Percentiles rank a stretch among this genome's conserved stretches.
Evolutionary conservation across 2,113 vertebrate genomes (phyloP).

Genomic region (Myotis brandtii): DNA sequence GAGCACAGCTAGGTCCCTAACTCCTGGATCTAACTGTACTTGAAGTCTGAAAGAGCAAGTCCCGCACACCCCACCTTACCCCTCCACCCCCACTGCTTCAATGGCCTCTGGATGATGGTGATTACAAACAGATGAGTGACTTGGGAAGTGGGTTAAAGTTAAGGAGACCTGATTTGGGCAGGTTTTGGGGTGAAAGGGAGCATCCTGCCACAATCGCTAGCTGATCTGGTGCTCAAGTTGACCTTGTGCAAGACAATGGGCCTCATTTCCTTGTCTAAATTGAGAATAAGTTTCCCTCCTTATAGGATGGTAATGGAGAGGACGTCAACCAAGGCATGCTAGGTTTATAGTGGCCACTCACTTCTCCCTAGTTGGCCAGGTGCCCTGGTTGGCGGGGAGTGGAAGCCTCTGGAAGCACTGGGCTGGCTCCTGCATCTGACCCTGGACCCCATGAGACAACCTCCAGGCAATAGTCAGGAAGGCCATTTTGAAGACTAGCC

Average conservation of each 20-base stretch:
- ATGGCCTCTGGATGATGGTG: not conserved
- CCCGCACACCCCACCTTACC: accelerated
- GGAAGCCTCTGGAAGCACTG: not conserved
- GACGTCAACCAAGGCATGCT: not conserved
- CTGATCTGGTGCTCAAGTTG: too few relatives aligned
- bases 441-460: not conserved
- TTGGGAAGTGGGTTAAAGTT: not conserved
- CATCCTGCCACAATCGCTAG: accelerated
- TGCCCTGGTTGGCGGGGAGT: not conserved
- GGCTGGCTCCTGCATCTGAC: not conserved
- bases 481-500: not conserved
- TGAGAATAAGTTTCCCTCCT: not conserved
- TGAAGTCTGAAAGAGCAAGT: not conserved
- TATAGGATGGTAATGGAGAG: not conserved
- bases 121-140: not conserved
- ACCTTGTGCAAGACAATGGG: not conserved
- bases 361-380: not conserved
- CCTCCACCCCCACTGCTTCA: not conserved
- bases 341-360: not conserved
- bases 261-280: not conserved
- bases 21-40: not conserved
- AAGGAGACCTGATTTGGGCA: not conserved
- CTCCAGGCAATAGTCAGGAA: not conserved
- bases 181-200: not conserved
- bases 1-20: not conserved